Conservation (phyloP, 2,113 vertebrate species). For the Rhea pennata region DNA sequence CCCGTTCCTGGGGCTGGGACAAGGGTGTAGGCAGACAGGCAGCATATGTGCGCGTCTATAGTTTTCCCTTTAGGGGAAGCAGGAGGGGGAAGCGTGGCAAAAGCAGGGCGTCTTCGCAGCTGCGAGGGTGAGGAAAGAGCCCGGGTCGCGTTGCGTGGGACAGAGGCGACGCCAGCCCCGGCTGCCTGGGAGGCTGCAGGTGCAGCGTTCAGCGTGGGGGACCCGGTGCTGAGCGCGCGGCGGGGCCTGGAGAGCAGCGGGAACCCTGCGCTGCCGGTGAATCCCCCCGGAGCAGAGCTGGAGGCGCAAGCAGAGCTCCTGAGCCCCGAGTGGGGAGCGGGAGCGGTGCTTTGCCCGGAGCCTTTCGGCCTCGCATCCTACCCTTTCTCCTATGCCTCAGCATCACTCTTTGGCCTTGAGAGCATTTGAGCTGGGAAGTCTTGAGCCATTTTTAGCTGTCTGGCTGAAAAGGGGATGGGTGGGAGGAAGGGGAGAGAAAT, state of each 20-base stretch:
- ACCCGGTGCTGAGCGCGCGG: accelerated
- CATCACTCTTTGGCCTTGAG: background rate
- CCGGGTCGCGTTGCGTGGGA: accelerated
- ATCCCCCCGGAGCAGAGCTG: background rate
- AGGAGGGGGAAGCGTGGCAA: background rate
- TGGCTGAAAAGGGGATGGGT: background rate
- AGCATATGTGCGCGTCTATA: accelerated
- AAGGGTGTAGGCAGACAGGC: background rate
- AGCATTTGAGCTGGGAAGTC: background rate
- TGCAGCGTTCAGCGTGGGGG: background rate
- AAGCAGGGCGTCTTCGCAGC: background rate
- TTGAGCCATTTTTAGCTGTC: conserved; percentile 36
- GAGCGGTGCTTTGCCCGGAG: accelerated
- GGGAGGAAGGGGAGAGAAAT: conserved; percentile 11
- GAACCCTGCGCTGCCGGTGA: too few relatives aligned
- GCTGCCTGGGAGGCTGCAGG: background rate
- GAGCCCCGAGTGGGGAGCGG: background rate
- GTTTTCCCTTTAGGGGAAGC: background rate
- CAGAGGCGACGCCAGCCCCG: accelerated
- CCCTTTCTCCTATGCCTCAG: background rate
- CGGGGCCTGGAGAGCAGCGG: background rate
- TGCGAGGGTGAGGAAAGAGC: accelerated
- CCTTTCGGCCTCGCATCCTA: background rate
- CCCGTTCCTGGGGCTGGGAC: background rate
- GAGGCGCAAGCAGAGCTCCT: background rate